Base-by-base conservation (phyloP, 2,888 invertebrate genomes). In the Archips xylosteana region DNA sequence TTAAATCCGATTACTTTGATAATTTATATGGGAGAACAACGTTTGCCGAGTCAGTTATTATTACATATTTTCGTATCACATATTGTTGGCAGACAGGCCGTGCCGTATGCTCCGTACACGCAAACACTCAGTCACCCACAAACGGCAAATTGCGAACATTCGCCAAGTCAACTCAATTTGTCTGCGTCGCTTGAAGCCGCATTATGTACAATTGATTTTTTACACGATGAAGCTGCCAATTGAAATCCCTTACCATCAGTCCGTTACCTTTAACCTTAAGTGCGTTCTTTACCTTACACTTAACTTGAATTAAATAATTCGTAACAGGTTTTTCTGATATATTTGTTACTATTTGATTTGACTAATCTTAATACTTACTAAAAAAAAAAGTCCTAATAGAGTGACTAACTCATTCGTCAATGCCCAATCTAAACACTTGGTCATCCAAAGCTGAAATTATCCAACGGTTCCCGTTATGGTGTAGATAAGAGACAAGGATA, bases 151-250 rank as follows among this genome's bases (percentile, higher is more conserved):
- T 76, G 78, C 75, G 70, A 73, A 75, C 77, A 79, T 78, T 77
- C 72, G 77, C 74, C 75, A 75, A 80, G 82, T 81, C 83, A 83
- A 81, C 76, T 68, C 80, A 77, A 85, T 83, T 83, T 80, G 77
- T 79, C 76, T 75, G 75, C 71, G 68, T 70, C 78, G 70, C 76
- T 81, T 78, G 78, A 68, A 51, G 70, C 57, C 64, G 15, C 67
- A 75, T 77, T 75, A 71, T 71, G 69, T 69, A 71, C 69, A 71
- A 76, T 75, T 75, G 75, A 75, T 75, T 65, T 61, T 61, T 51
- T 51, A 64, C 47, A 6, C 57, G 57, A 57, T 3, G 4, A 32
- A 6, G 10, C 12, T 23, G 23, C 32, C 23, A 57, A 57, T 57
- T 34, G 32, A 12, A 57, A 23, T 57, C 57, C 51, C 9, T 54